These are phyloP conservation scores for Orchesella flavescens DNA, from an alignment of 2,888 invertebrate species.

Conservation along the genomic window DNA sequence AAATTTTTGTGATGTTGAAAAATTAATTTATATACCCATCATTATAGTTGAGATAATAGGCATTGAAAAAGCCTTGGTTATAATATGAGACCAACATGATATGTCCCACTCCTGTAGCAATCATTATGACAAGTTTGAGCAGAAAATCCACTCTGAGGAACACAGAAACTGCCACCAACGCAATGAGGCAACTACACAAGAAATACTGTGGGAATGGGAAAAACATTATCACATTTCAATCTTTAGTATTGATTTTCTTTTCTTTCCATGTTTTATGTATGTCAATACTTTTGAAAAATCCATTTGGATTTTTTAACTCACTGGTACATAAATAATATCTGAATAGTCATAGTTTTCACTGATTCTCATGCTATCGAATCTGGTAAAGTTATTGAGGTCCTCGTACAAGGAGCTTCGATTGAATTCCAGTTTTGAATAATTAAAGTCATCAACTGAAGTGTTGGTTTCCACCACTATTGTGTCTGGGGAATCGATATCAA, in stretches of 20 bases:
- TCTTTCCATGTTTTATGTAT: no score
- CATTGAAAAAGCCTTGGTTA: slow-evolving; percentile 76
- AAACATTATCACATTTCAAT: no score
- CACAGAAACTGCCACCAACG: slow-evolving; percentile 87
- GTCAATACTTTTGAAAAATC: no score
- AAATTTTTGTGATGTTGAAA: no score
- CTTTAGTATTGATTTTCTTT: no score
- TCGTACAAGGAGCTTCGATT: slow-evolving; percentile 7
- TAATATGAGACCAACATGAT: slow-evolving; percentile 78
- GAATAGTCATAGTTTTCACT: slow-evolving; percentile 63
- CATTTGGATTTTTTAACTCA: slow-evolving; percentile 38
- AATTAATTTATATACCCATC: slow-evolving; percentile 76
- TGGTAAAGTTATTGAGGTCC: slow-evolving; percentile 28
- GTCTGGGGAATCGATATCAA: slow-evolving; percentile 68
- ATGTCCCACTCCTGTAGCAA: slow-evolving; percentile 80
- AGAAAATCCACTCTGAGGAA: slow-evolving; percentile 90
- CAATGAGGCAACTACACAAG: slow-evolving; percentile 87
- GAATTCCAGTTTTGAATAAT: slow-evolving; percentile 58
- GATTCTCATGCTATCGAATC: slow-evolving; percentile 57
- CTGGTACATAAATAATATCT: slow-evolving; percentile 70
- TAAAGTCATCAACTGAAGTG: slow-evolving; percentile 49
- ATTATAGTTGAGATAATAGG: slow-evolving; percentile 77
- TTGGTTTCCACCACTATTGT: slow-evolving; percentile 66
- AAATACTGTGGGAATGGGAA: slow-evolving; percentile 79
- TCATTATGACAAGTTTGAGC: slow-evolving; percentile 86